Evolutionary conservation across 2,888 invertebrate genomes (phyloP).

Genomic region (Biston stratarius): DNA sequence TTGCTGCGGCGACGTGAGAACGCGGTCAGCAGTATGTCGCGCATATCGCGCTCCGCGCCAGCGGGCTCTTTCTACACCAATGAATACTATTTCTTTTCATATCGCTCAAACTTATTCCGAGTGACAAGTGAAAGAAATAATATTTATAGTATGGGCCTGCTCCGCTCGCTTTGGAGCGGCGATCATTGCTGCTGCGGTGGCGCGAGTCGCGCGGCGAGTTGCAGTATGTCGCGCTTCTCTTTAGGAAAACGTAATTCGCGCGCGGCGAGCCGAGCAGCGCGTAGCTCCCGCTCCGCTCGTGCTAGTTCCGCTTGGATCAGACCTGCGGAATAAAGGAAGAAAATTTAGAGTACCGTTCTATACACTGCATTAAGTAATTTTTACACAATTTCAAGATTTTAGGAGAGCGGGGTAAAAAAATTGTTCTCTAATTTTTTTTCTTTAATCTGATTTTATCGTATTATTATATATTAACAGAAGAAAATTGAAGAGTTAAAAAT

Average conservation of each 20-base stretch:
- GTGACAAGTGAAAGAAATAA: slow-evolving; percentile 20
- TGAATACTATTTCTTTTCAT: not conserved
- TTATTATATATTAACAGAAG: too few species aligned
- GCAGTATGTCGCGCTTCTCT: slow-evolving; percentile 97
- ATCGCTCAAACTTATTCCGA: not conserved
- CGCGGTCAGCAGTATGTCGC: slow-evolving; percentile 96
- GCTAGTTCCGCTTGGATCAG: slow-evolving; percentile 93
- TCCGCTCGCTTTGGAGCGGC: slow-evolving; percentile 45
- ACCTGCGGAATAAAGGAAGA: slow-evolving; percentile 59
- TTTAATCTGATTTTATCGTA: too few species aligned
- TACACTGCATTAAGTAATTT: too few species aligned
- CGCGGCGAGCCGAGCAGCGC: slow-evolving; percentile 94
- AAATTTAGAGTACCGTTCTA: not conserved
- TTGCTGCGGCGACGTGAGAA: slow-evolving; percentile 82
- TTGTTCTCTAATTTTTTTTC: too few species aligned
- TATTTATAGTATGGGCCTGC: not conserved
- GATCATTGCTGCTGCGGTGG: slow-evolving; percentile 80
- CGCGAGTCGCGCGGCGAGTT: slow-evolving; percentile 95
- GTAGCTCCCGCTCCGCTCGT: slow-evolving; percentile 94
- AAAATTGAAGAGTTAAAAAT: too few species aligned
- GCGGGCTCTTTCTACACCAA: slow-evolving; percentile 4
- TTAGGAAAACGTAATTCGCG: slow-evolving; percentile 97
- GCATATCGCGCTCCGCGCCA: slow-evolving; percentile 91
- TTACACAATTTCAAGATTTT: too few species aligned
- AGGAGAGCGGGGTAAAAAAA: not conserved